A percentile compares a stretch with the other conserved stretches of the same genome.
Evolutionary conservation across 2,113 vertebrate species (phyloP).

Genomic region (Mesembrinibis cayennensis): DNA sequence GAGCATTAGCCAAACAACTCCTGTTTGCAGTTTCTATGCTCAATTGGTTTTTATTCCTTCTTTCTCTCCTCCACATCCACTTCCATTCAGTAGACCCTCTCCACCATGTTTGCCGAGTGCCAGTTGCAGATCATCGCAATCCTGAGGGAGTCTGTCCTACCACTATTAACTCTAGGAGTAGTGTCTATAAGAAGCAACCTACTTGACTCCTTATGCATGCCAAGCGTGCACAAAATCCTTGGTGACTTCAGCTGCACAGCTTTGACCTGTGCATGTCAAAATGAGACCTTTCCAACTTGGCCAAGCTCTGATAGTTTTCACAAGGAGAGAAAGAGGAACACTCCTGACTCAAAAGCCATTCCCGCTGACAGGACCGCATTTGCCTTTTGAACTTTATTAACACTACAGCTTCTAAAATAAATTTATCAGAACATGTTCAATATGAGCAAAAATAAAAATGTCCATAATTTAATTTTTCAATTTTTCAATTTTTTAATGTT

Average conservation of each 20-base stretch:
- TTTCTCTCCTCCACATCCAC: neutral
- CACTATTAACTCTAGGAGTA: neutral
- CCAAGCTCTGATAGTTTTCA: neutral
- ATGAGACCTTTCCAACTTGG: neutral
- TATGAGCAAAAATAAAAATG: neutral
- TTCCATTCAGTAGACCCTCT: neutral
- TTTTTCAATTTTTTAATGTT: neutral
- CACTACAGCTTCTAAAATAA: neutral
- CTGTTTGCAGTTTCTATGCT: neutral
- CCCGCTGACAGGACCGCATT: neutral
- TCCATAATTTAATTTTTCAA: neutral
- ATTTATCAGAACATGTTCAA: neutral
- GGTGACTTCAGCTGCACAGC: neutral
- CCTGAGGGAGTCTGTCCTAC: neutral
- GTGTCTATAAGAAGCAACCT: neutral
- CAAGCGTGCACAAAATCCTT: neutral
- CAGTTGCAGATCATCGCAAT: neutral
- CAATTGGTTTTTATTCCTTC: neutral
- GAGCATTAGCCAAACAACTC: neutral
- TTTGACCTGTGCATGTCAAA: neutral
- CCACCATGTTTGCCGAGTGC: neutral
- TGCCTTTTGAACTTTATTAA: neutral
- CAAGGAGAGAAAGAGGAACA: neutral
- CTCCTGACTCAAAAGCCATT: neutral
- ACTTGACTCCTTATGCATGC: neutral